Conservation (phyloP, 2,113 vertebrate species). For the Podarcis muralis region DNA sequence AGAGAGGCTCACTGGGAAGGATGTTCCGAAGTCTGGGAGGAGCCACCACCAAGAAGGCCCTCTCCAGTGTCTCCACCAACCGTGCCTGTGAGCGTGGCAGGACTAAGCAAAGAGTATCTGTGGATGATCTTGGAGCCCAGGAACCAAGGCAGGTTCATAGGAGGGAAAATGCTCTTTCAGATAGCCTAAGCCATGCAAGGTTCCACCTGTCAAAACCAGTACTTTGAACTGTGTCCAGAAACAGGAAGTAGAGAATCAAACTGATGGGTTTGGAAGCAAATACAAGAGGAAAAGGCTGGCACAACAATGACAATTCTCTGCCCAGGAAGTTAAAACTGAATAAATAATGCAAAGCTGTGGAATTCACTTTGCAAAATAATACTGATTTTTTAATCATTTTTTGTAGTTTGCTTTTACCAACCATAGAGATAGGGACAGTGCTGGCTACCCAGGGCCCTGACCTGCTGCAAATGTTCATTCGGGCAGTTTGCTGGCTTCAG, state of each 20-base stretch:
- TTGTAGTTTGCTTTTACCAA: neutral
- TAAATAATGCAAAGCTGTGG: neutral
- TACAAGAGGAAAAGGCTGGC: neutral
- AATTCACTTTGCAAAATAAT: neutral
- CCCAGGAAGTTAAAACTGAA: neutral
- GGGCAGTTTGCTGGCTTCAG: neutral
- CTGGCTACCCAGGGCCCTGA: too few species aligned
- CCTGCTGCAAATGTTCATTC: neutral
- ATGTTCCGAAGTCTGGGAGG: too few species aligned
- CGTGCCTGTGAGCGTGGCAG: too few species aligned
- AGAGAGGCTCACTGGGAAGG: too few species aligned
- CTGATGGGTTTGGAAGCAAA: neutral
- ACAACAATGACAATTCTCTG: neutral
- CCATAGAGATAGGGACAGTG: neutral
- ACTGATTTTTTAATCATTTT: neutral
- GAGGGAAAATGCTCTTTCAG: too few species aligned
- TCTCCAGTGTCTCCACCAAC: too few species aligned
- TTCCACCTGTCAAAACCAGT: too few species aligned
- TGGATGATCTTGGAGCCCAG: neutral
- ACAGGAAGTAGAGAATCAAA: neutral
- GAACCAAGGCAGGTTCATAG: neutral
- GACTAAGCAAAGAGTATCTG: neutral
- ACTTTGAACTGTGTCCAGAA: too few species aligned
- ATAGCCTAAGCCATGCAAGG: too few species aligned
- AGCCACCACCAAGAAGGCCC: too few species aligned